phyloP scores from a whole-genome alignment of 2,797 vertebrate genomes.

The Coendou prehensilis region DNA sequence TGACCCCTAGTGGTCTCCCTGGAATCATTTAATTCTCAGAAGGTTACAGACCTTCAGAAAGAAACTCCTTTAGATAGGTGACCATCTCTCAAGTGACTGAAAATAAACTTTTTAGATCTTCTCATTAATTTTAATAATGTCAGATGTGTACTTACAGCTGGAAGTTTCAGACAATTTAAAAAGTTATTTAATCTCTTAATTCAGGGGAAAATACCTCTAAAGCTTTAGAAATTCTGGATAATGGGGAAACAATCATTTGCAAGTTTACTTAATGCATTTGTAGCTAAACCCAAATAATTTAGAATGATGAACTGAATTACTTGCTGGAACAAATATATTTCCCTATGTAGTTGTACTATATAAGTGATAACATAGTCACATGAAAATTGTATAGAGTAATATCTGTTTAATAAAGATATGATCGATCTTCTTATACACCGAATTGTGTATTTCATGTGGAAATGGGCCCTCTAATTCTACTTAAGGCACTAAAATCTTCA shows the following conservation, averaged over 20 bases:
- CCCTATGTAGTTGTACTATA: neutral
- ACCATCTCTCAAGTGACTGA: neutral
- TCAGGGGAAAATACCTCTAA: neutral
- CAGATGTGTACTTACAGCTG: neutral
- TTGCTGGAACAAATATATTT: neutral
- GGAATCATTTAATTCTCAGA: constrained; percentile 63
- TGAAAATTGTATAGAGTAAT: neutral
- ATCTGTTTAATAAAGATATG: neutral
- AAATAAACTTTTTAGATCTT: neutral
- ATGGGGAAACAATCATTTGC: neutral
- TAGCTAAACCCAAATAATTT: constrained; percentile 19
- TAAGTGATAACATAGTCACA: neutral
- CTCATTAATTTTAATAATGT: neutral
- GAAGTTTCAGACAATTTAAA: constrained; percentile 2
- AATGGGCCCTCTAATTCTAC: neutral
- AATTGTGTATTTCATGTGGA: neutral
- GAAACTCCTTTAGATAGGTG: neutral
- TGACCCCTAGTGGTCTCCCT: constrained; percentile 87
- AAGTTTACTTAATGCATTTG: constrained; percentile 37
- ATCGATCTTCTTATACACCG: fast-evolving
- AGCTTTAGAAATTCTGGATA: neutral
- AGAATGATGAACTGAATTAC: neutral
- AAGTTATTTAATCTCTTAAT: constrained; percentile 45
- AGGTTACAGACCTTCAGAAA: neutral
- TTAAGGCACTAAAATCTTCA: neutral